Evolutionary conservation across 2,888 invertebrate genomes (phyloP).

Genomic region (Sarcophaga caerulescens): DNA sequence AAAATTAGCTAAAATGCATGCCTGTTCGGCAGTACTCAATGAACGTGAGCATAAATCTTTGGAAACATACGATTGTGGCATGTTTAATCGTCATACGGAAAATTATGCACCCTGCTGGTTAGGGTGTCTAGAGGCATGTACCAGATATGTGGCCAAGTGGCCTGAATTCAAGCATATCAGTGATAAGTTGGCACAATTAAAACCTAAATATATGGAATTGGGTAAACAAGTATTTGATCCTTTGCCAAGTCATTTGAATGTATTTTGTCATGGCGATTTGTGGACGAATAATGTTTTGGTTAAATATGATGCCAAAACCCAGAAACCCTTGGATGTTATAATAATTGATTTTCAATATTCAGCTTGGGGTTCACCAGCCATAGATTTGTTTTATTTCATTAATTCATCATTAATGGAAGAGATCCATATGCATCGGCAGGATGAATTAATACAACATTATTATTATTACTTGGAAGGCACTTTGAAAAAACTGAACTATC

Average conservation of each 20-base stretch:
- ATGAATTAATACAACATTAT: slow-evolving; percentile 77
- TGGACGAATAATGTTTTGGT: slow-evolving; percentile 80
- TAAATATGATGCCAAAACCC: slow-evolving; percentile 73
- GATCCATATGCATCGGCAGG: slow-evolving; percentile 75
- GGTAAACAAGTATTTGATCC: slow-evolving; percentile 76
- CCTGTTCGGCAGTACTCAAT: slow-evolving; percentile 82
- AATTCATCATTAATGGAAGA: slow-evolving; percentile 78
- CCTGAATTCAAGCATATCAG: slow-evolving; percentile 75
- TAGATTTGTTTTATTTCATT: slow-evolving; percentile 79
- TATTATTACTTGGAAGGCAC: slow-evolving; percentile 73
- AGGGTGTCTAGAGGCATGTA: slow-evolving; percentile 76
- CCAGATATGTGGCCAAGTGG: slow-evolving; percentile 74
- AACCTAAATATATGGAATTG: slow-evolving; percentile 76
- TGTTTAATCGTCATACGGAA: slow-evolving; percentile 79
- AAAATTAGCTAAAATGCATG: slow-evolving; percentile 82
- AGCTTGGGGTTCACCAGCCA: slow-evolving; percentile 80
- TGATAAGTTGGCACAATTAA: slow-evolving; percentile 74
- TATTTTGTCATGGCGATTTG: slow-evolving; percentile 79
- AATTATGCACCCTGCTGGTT: slow-evolving; percentile 76
- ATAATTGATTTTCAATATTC: slow-evolving; percentile 80
- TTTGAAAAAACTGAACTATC: slow-evolving; percentile 74
- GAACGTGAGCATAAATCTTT: slow-evolving; percentile 75
- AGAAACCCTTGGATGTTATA: slow-evolving; percentile 75
- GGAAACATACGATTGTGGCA: slow-evolving; percentile 77
- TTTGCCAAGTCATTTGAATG: slow-evolving; percentile 74